Evolutionary conservation across 1,140 invertebrate genomes (phyloP).

Genomic region (Drosophila orena): DNA sequence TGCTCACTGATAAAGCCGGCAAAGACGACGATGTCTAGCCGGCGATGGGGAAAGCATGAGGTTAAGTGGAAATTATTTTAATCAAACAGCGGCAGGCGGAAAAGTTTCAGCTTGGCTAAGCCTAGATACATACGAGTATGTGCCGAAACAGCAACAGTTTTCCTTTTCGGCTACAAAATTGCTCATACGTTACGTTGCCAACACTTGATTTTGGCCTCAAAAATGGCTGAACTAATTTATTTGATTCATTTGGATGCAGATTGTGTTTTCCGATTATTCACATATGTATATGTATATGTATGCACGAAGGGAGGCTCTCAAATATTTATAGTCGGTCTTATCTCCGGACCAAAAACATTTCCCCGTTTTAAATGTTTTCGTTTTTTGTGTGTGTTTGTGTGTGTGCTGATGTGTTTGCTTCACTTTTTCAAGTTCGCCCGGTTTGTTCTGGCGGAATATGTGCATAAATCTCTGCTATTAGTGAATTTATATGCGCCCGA

Average conservation of each 20-base stretch:
- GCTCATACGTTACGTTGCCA: slow-evolving; percentile 27
- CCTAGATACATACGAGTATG: not conserved
- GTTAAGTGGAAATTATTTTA: slow-evolving; percentile 82
- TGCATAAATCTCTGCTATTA: slow-evolving; percentile 75
- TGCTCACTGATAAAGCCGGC: slow-evolving; percentile 29
- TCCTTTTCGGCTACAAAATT: slow-evolving; percentile 7
- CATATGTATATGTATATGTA: no score
- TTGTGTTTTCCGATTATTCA: slow-evolving; percentile 60
- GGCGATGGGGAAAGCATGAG: slow-evolving; percentile 51
- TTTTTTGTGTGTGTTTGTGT: slow-evolving; percentile 11
- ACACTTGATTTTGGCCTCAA: slow-evolving; percentile 52
- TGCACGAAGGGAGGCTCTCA: slow-evolving; percentile 9
- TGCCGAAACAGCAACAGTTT: slow-evolving; percentile 29
- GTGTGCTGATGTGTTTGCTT: not conserved
- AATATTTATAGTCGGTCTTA: slow-evolving; percentile 44
- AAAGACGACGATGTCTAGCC: slow-evolving; percentile 31
- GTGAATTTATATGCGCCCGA: slow-evolving; percentile 61
- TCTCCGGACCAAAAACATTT: slow-evolving; percentile 41
- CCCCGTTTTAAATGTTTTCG: slow-evolving; percentile 46
- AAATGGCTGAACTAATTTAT: slow-evolving; percentile 78
- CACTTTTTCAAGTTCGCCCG: slow-evolving; percentile 29
- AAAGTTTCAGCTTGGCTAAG: slow-evolving; percentile 49
- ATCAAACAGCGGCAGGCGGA: slow-evolving; percentile 64
- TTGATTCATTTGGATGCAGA: slow-evolving; percentile 83
- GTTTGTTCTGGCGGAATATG: slow-evolving; percentile 12